Conservation (phyloP, 2,797 vertebrate genomes). For the Sebastes iracundus region DNA sequence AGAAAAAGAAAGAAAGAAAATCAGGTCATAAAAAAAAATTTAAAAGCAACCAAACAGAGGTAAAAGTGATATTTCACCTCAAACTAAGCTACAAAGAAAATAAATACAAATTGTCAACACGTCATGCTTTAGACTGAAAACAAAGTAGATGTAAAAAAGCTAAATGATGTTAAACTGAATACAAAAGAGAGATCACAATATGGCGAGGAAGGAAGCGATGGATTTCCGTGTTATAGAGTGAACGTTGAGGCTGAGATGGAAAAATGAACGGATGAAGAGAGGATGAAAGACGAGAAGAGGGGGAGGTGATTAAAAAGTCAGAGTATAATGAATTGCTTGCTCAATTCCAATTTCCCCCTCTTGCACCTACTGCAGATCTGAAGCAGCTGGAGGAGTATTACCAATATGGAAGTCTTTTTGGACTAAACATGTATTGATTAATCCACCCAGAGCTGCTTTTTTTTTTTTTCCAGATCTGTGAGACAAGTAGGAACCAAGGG, state of each 20-base stretch:
- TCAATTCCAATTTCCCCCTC: conserved; percentile 75
- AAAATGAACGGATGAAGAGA: conserved; percentile 54
- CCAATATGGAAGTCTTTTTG: conserved; percentile 54
- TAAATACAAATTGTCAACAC: conserved; percentile 55
- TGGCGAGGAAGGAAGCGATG: conserved; percentile 53
- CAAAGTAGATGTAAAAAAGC: conserved; percentile 73
- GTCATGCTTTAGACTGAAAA: conserved; percentile 65
- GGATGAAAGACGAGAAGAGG: conserved; percentile 54
- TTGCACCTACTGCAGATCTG: conserved; percentile 71
- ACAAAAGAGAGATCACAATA: conserved; percentile 49
- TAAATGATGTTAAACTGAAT: conserved; percentile 54
- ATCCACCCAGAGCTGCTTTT: conserved; percentile 50
- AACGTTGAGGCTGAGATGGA: conserved; percentile 82
- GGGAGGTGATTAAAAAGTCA: conserved; percentile 84
- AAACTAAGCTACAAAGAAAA: conserved; percentile 78
- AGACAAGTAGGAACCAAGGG: conserved; percentile 68
- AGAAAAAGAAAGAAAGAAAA: conserved; percentile 23
- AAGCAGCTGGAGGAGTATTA: conserved; percentile 58
- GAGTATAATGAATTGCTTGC: conserved; percentile 89
- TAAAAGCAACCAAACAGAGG: conserved; percentile 40
- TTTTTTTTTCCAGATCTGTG: conserved; percentile 60
- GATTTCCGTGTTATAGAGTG: conserved; percentile 62
- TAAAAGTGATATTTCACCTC: conserved; percentile 69
- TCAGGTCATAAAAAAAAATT: conserved; percentile 30
- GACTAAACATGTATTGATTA: conserved; percentile 59